phyloP scores from a whole-genome alignment of 2,888 invertebrate species.

The Phyto melanocephala region DNA sequence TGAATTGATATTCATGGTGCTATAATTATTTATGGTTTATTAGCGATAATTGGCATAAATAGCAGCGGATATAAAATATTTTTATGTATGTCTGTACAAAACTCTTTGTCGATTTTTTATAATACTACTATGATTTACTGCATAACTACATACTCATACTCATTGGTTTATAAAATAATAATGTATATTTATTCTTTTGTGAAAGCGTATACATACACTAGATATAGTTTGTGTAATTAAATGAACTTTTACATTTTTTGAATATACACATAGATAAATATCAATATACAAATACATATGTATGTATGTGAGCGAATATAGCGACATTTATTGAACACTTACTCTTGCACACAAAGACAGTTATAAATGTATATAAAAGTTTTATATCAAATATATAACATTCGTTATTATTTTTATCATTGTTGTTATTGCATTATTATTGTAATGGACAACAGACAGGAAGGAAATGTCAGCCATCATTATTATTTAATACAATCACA shows the following conservation, averaged over 20 bases:
- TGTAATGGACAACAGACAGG: constrained; percentile 20
- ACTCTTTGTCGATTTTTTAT: background rate
- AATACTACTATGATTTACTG: no score
- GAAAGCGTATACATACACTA: background rate
- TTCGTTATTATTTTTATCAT: constrained; percentile 11
- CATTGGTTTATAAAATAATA: background rate
- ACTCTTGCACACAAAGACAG: no score
- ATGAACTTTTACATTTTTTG: background rate
- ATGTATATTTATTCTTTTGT: background rate
- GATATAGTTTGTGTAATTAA: background rate
- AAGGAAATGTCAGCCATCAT: constrained; percentile 30
- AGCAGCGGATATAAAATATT: constrained; percentile 46
- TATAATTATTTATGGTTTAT: constrained; percentile 67
- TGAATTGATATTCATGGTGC: constrained; percentile 66
- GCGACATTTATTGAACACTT: background rate
- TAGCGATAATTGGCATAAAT: constrained; percentile 66
- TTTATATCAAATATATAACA: background rate
- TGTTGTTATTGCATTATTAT: constrained; percentile 12
- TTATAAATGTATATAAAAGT: background rate
- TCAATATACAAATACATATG: no score
- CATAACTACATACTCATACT: background rate
- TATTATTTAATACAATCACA: constrained; percentile 38
- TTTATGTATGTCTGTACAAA: background rate
- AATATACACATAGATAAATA: background rate
- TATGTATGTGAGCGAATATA: no score